Percentiles rank a stretch among this genome's conserved stretches.
These are phyloP conservation scores for Remorina albescens DNA, from an alignment of 2,797 vertebrate genomes.

Conservation along the genomic window DNA sequence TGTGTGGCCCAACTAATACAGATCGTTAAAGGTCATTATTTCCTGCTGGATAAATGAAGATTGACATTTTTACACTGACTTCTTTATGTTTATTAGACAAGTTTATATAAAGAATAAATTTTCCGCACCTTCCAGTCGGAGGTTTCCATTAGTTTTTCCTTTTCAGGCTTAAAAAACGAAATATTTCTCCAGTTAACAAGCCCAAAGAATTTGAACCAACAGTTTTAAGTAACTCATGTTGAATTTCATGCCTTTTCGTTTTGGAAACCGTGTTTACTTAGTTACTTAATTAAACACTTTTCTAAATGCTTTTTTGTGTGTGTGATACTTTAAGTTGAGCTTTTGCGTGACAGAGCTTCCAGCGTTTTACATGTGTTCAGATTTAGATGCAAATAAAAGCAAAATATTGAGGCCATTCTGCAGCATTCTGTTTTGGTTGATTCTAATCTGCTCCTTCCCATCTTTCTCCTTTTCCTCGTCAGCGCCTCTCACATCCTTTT, in stretches of 20 bases:
- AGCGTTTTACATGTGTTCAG: conserved; percentile 14
- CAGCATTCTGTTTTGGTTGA: conserved; percentile 16
- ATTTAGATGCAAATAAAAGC: conserved; percentile 24
- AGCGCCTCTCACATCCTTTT: conserved; percentile 11
- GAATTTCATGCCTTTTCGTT: not conserved
- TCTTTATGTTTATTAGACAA: not conserved
- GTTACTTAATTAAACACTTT: not conserved
- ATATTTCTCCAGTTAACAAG: not conserved
- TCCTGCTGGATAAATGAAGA: not conserved
- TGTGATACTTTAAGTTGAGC: not conserved
- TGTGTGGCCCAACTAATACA: no score
- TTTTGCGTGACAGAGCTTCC: conserved; percentile 4
- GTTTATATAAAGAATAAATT: not conserved
- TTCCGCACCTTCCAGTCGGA: not conserved
- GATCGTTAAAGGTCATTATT: not conserved
- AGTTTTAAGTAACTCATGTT: not conserved
- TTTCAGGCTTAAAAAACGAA: not conserved
- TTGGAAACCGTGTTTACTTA: not conserved
- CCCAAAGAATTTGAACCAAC: not conserved
- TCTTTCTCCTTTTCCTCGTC: conserved; percentile 5
- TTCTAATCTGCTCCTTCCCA: conserved; percentile 38
- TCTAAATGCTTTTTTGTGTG: not conserved
- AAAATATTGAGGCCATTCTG: conserved; percentile 5
- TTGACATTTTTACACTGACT: not conserved
- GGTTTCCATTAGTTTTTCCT: not conserved